phyloP scores from a whole-genome alignment of 2,888 invertebrate genomes.

The Alviniconcha strummeri region DNA sequence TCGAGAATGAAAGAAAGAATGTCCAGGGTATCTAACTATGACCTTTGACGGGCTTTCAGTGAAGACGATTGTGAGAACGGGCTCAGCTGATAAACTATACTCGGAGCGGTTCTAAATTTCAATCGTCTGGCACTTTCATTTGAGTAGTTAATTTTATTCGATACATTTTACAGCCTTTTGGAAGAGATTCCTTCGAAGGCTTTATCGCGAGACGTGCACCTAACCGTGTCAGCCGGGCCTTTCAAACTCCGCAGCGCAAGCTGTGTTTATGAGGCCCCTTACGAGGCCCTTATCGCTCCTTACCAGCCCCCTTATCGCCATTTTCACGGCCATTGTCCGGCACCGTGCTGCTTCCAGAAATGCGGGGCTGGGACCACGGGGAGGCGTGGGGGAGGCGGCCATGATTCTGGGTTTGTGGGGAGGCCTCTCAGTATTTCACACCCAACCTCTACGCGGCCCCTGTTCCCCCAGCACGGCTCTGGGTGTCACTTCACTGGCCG shows the following conservation, averaged over 20 bases:
- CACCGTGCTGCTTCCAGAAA: constrained; percentile 8
- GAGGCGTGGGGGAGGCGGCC: background rate
- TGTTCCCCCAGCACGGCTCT: background rate
- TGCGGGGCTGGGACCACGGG: too few relatives aligned
- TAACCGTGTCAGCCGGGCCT: background rate
- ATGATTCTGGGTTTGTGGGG: background rate
- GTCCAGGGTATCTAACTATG: too few relatives aligned
- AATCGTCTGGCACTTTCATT: too few relatives aligned
- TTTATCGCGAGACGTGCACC: too few relatives aligned
- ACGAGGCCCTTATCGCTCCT: background rate
- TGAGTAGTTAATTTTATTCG: too few relatives aligned
- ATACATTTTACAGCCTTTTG: too few relatives aligned
- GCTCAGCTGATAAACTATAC: too few relatives aligned
- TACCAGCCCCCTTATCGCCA: background rate
- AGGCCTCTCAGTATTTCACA: background rate
- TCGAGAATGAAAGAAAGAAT: too few relatives aligned
- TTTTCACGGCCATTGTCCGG: background rate
- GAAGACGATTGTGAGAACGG: too few relatives aligned
- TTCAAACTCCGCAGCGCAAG: constrained; percentile 4
- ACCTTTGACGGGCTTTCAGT: too few relatives aligned
- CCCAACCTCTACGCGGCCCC: background rate
- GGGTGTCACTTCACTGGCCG: constrained; percentile 13
- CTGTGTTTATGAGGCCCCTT: background rate
- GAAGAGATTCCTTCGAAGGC: too few relatives aligned
- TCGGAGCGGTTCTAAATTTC: too few relatives aligned